Evolutionary conservation across 2,113 vertebrate species (phyloP).

Genomic region (Lycocorax pyrrhopterus): DNA sequence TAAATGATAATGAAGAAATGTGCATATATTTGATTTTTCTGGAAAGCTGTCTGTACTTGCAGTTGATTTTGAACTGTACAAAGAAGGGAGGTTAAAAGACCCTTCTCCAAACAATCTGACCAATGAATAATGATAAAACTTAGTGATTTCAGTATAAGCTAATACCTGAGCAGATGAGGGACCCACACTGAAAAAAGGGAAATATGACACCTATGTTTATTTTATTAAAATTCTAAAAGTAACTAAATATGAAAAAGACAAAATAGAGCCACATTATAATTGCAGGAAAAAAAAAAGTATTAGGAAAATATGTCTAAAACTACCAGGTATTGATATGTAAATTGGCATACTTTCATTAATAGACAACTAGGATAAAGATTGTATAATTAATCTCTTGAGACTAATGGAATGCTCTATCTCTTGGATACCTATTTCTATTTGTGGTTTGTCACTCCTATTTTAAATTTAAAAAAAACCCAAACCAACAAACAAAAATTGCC

Average conservation of each 20-base stretch:
- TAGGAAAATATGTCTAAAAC: background rate
- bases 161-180: background rate
- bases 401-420: background rate
- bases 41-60: background rate
- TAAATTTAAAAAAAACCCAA: background rate
- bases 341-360: background rate
- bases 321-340: background rate
- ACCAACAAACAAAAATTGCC: background rate
- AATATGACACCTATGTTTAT: background rate
- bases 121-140: background rate
- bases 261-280: background rate
- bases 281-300: background rate
- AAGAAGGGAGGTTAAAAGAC: background rate
- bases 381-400: conserved; percentile 32
- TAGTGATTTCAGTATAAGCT: background rate
- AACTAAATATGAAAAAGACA: background rate
- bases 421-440: background rate
- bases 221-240: background rate
- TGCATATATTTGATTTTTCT: background rate
- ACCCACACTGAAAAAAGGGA: background rate
- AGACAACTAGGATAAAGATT: background rate
- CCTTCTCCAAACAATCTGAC: background rate
- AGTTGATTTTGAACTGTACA: background rate
- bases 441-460: background rate
- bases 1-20: background rate